These are phyloP conservation scores for Alca torda DNA, from an alignment of 2,797 vertebrate species.

Conservation along the genomic window DNA sequence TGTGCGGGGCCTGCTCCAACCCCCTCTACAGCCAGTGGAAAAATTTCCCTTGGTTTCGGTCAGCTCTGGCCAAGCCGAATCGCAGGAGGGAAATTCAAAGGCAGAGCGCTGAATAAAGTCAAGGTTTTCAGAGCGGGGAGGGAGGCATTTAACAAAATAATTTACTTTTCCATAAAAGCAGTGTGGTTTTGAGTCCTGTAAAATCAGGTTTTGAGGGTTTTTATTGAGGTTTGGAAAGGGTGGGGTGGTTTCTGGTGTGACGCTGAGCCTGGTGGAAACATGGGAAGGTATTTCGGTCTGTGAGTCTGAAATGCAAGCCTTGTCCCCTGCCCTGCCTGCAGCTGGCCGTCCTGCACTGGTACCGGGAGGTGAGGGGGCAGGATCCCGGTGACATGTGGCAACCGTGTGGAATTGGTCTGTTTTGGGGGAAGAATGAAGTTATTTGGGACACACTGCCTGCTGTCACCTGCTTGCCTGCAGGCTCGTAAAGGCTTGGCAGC, in stretches of 20 bases:
- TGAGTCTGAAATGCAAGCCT: not conserved
- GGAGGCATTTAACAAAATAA: not conserved
- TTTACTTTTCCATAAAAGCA: not conserved
- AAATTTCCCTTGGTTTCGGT: not conserved
- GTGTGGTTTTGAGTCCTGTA: not conserved
- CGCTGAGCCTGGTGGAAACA: not conserved
- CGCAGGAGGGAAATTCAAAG: not conserved
- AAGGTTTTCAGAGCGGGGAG: not conserved
- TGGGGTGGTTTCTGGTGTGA: not conserved
- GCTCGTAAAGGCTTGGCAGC: not conserved
- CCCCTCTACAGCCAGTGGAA: not conserved
- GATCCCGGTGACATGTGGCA: fast-evolving
- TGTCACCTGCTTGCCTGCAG: no score
- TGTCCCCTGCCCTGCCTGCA: not conserved
- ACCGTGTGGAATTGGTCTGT: fast-evolving
- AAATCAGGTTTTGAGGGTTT: not conserved
- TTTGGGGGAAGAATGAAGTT: not conserved
- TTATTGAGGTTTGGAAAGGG: not conserved
- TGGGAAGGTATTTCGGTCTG: not conserved
- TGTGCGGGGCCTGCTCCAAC: not conserved
- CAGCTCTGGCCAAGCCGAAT: not conserved
- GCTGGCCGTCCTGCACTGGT: fast-evolving
- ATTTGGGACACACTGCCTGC: not conserved
- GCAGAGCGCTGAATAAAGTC: not conserved
- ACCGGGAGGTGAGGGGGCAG: not conserved